These are phyloP conservation scores for Perodicticus potto DNA, from an alignment of 2,797 vertebrate species.

Conservation along the genomic window DNA sequence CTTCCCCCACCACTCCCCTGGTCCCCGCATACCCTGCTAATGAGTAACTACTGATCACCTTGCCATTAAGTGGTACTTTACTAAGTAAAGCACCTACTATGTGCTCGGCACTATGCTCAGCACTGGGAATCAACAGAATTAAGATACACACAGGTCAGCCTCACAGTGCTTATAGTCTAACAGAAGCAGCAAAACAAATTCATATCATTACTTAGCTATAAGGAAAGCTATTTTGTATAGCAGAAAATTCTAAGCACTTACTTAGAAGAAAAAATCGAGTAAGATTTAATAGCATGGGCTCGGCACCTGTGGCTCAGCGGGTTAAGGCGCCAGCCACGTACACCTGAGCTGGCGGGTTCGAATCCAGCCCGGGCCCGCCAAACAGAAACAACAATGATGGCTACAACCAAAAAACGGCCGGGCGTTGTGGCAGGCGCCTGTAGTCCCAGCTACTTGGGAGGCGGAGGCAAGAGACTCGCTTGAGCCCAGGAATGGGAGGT, in stretches of 20 bases:
- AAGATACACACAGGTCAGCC: not conserved
- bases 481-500: too few species aligned
- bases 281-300: slow-evolving; percentile 42
- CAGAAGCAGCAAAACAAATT: not conserved
- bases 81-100: slow-evolving; percentile 8
- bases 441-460: too few species aligned
- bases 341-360: too few species aligned
- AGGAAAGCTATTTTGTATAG: slow-evolving; percentile 7
- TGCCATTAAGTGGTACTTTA: slow-evolving; percentile 8
- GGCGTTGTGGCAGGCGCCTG: too few species aligned
- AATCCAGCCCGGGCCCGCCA: too few species aligned
- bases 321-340: too few species aligned
- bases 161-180: slow-evolving; percentile 26
- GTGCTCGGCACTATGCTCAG: not conserved
- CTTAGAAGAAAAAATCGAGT: slow-evolving; percentile 29
- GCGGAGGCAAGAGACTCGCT: too few species aligned
- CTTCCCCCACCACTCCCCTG: too few species aligned
- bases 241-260: slow-evolving; percentile 48
- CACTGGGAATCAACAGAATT: slow-evolving; percentile 28
- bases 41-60: not conserved
- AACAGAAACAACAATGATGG: too few species aligned
- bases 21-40: not conserved
- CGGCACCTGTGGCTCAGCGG: too few species aligned
- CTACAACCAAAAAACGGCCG: too few species aligned
- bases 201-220: not conserved